These are phyloP conservation scores for Drosophila ogumai DNA, from an alignment of 1,140 invertebrate genomes.

Conservation along the genomic window DNA sequence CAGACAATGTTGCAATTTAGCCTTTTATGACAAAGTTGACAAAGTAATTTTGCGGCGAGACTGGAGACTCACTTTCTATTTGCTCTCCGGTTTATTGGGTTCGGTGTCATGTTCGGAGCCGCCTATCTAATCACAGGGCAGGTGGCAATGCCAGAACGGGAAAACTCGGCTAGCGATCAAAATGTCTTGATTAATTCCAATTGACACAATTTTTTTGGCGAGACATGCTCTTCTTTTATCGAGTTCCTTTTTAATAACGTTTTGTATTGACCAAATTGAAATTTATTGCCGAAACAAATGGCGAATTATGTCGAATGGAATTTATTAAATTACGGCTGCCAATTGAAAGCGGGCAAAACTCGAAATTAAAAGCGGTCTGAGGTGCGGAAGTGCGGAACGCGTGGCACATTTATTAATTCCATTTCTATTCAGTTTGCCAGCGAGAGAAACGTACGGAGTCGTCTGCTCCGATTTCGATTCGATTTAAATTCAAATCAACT, in stretches of 20 bases:
- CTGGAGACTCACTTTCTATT: constrained; percentile 39
- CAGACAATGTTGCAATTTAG: constrained; percentile 39
- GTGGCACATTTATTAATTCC: constrained; percentile 54
- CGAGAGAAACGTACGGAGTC: constrained; percentile 11
- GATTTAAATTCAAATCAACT: constrained; percentile 62
- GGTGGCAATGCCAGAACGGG: constrained; percentile 26
- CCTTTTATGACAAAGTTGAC: constrained; percentile 43
- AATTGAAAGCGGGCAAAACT: constrained; percentile 46
- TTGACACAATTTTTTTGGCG: constrained; percentile 41
- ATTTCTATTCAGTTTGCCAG: constrained; percentile 34
- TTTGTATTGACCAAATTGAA: constrained; percentile 44
- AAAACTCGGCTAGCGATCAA: constrained; percentile 25
- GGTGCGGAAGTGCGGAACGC: constrained; percentile 6
- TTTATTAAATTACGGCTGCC: constrained; percentile 36
- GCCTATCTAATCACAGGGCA: constrained; percentile 47
- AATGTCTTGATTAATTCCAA: constrained; percentile 49
- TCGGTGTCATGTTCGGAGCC: constrained; percentile 25
- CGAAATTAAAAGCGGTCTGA: constrained; percentile 38
- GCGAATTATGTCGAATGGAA: constrained; percentile 38
- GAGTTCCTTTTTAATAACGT: background rate
- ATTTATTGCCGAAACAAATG: constrained; percentile 50
- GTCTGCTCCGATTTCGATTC: constrained; percentile 56
- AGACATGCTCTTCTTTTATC: background rate
- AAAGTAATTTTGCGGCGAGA: constrained; percentile 28
- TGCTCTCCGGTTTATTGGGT: constrained; percentile 1